Base-by-base conservation (phyloP, 2,113 vertebrate genomes). In the Riparia riparia region DNA sequence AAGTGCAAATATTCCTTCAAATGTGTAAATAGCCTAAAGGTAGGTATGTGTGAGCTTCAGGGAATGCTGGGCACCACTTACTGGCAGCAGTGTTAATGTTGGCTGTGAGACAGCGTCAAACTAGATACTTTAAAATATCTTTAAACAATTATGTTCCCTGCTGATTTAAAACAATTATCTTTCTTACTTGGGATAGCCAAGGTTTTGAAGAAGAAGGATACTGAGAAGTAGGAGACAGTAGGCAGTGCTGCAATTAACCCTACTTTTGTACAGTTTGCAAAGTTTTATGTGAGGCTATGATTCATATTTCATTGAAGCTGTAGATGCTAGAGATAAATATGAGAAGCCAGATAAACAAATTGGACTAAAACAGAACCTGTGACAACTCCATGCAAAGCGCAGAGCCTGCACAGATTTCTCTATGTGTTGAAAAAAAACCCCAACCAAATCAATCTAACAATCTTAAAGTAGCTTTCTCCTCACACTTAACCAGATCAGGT, bases 1-100 rank as follows among this genome's bases (percentile, higher is more conserved):
- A 99, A 99, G 96, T 99, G 99, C 98, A 99, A 99, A 98, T 99
- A 99, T 89, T 99, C 99, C 72, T 99, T 99, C 96, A 99, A 99
- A 96, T 99, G 99, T 97, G 99, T 99, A 87, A 99, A 99, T 98
- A 99, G 99, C 87, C 97, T 99, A 72, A 99, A 98, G 98, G 99
- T 99, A 97, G 51, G 97, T 98, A 12, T 21, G 17, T 60, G 19
- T 22, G 69, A 94, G 50, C 81, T 68, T 79, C 29, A 12, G 4
- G 77, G 45, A 60, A 20, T 81, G 26, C 61, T 82, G 68, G 32
- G 41, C 50, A 20, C 39, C 2, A 0, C 47, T 69, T 79, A 24
- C 28, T 76, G 45, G 25, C 53, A 49, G 12, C 28, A 14, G 0
- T 39, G 47, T 54, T 82, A 14, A 11, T n/a, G 24, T 26, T 50